Evolutionary conservation across 2,888 invertebrate genomes (phyloP).

Genomic region (Thecophora atra): DNA sequence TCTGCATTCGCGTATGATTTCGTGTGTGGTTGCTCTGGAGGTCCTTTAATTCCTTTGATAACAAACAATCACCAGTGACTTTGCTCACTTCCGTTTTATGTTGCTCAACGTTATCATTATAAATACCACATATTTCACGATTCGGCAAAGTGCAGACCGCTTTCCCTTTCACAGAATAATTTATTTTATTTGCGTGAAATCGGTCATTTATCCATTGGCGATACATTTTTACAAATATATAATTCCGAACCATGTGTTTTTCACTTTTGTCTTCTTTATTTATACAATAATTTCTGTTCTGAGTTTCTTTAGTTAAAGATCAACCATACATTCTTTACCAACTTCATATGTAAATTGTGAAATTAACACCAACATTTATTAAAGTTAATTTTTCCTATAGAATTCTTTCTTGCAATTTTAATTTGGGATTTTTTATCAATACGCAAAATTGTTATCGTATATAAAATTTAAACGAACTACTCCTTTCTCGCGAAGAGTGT

Average conservation of each 20-base stretch:
- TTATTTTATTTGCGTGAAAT: neutral
- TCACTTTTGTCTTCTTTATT: slow-evolving; percentile 2
- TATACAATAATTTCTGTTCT: neutral
- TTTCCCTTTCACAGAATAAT: neutral
- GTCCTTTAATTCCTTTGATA: slow-evolving; percentile 25
- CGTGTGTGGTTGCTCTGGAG: slow-evolving; percentile 39
- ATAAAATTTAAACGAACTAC: neutral
- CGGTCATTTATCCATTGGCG: slow-evolving; percentile 11
- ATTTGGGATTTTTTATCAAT: neutral
- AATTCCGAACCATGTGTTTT: neutral
- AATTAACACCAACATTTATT: neutral
- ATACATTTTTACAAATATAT: slow-evolving; percentile 6
- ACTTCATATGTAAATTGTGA: neutral
- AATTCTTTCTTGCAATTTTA: neutral
- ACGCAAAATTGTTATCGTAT: neutral
- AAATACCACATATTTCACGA: slow-evolving; percentile 31
- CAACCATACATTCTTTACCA: too few species aligned
- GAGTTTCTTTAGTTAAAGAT: slow-evolving; percentile 4
- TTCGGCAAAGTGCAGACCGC: slow-evolving; percentile 13
- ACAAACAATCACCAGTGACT: slow-evolving; percentile 38
- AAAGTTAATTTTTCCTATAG: neutral
- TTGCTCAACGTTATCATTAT: slow-evolving; percentile 40
- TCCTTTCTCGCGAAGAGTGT: neutral
- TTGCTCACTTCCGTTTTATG: slow-evolving; percentile 41
- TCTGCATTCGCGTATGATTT: neutral